Base-by-base conservation (phyloP, 2,888 invertebrate species). In the Acrocyrtus sp. region DNA sequence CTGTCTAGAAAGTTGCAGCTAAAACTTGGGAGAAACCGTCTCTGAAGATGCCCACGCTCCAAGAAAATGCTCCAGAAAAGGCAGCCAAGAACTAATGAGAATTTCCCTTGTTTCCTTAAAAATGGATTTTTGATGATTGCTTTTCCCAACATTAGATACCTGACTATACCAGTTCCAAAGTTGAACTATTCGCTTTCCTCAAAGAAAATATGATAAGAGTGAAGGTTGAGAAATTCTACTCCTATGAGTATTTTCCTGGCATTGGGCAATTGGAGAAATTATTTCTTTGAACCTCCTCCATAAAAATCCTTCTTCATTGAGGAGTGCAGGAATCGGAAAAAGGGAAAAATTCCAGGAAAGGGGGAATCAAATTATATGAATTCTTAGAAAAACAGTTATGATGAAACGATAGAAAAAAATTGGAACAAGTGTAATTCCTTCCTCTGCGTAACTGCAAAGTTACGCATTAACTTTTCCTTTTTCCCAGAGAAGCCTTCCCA, bases 41-140 rank as follows among this genome's bases (percentile, higher is more conserved):
- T n/a, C n/a, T n/a, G n/a, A n/a, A n/a, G n/a, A n/a, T n/a, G n/a
- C n/a, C n/a, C n/a, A n/a, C n/a, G n/a, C n/a, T n/a, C n/a, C n/a
- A n/a, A n/a, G n/a, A n/a, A n/a, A n/a, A n/a, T n/a, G 5, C 12
- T 34, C 34, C 34, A 8, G 34, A 34, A 8, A 34, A 34, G 12
- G 6, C 12, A 34, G 6, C 34, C 34, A 34, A 5, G 5, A 8
- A 5, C 34, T 34, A 34, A 34, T 34, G 34, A 34, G 34, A 34
- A 34, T 34, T 34, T 34, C 34, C 12, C 34, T 34, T 34, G 34
- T 34, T 34, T 12, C 21, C 29, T n/a, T 47, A 29, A 57, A 54
- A 66, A 66, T 66, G 65, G 65, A 34, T 56, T 66, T 66, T 66
- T 66, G 39, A 66, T 66, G 56, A 61, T 27, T 61, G 29, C 61